These are phyloP conservation scores for Anticlea derivata DNA, from an alignment of 2,888 invertebrate genomes.

Conservation along the genomic window DNA sequence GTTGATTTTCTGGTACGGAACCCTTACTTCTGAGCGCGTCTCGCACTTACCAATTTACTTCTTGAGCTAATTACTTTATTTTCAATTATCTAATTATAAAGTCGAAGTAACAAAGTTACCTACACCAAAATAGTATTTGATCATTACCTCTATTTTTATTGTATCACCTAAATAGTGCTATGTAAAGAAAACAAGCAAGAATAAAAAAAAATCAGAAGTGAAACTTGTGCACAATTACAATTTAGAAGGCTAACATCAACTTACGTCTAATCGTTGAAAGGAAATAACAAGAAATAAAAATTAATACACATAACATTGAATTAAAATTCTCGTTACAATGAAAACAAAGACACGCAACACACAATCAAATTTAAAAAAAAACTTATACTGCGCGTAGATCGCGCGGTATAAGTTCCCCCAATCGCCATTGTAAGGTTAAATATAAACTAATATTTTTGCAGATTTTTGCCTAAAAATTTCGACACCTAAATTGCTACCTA, in stretches of 20 bases:
- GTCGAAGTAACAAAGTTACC: too few species aligned
- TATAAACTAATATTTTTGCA: too few species aligned
- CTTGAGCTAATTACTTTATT: too few species aligned
- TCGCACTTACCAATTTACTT: too few species aligned
- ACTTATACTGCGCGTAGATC: too few species aligned
- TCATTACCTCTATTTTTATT: background rate
- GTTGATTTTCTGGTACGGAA: too few species aligned
- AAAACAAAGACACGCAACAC: conserved; percentile 42
- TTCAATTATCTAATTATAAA: too few species aligned
- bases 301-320: conserved; percentile 46
- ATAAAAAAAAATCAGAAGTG: background rate
- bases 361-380: conserved; percentile 7
- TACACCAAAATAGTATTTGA: background rate
- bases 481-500: too few species aligned
- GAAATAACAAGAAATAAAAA: conserved; percentile 46
- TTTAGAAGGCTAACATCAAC: conserved; percentile 30
- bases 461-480: too few species aligned
- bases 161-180: conserved; percentile 5
- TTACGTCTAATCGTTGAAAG: conserved; percentile 33
- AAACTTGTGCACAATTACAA: conserved; percentile 22
- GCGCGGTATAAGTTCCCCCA: too few species aligned
- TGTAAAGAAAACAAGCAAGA: background rate
- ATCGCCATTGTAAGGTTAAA: too few species aligned
- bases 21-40: too few species aligned
- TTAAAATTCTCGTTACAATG: conserved; percentile 49